Base-by-base conservation (phyloP, 2,113 vertebrate genomes). In the Pseudopodoces humilis region DNA sequence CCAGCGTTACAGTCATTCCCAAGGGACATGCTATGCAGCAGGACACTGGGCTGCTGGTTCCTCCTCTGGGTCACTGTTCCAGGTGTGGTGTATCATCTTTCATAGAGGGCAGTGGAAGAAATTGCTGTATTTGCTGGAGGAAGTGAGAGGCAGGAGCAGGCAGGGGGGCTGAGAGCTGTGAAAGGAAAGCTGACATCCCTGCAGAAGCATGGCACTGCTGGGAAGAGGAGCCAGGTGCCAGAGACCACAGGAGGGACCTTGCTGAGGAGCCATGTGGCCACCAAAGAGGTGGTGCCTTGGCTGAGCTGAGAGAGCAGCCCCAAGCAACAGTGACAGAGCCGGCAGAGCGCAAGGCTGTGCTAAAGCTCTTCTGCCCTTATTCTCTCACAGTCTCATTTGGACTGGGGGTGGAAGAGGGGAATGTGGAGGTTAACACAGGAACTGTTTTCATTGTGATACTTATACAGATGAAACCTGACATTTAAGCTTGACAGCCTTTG, bases 321-420 rank as follows among this genome's bases (percentile, higher is more conserved):
- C 1, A 1, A 15, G 12, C 0, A 0, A 13, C 37, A 39, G 43
- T 23, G 49, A 21, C 25, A 50, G 46, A 65, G 50, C 15, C 0
- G 0, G 43, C 39, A 59, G 37, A 39, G 59, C 6, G 1, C n/a
- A 46, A 56, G 41, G 28, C 31, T 50, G 5, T 28, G 30, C 63
- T 70, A 63, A 55, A 1, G 2, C n/a, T 52, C 7, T 64, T 70
- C 50, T 90, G 55, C 30, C 67, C 41, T 33, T 84, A 18, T 4
- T 83, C 35, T 58, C 14, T 43, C 14, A 39, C 39, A 12, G 4
- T 74, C 90, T 91, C 13, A 15, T 59, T 91, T 88, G 50, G 14
- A 22, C 33, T n/a, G 20, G 11, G 16, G 13, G 4, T 14, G 4
- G 13, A 39, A 11, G 39, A 4, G 10, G 11, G 3, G 4, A 58